Conservation (phyloP, 2,888 invertebrate species). For the Crossocerus cetratus region DNA sequence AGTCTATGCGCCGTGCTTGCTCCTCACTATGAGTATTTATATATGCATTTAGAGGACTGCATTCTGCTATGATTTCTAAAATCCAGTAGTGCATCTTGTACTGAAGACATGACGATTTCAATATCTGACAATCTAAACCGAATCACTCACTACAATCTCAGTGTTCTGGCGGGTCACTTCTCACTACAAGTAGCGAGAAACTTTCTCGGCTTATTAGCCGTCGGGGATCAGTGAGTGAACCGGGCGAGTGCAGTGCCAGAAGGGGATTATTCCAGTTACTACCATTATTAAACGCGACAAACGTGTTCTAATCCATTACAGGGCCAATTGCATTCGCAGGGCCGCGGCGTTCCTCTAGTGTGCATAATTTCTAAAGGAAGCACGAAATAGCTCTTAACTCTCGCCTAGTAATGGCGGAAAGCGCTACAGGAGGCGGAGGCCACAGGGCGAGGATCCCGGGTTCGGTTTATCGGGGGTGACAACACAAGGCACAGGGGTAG, state of each 20-base stretch:
- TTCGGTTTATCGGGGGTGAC: background rate
- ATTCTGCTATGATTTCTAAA: no score
- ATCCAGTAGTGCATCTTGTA: no score
- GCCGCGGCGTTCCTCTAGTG: background rate
- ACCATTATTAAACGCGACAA: constrained; percentile 58
- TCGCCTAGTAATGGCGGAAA: background rate
- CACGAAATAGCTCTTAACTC: constrained; percentile 16
- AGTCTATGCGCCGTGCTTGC: constrained; percentile 44
- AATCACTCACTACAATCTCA: no score
- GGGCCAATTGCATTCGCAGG: constrained; percentile 7
- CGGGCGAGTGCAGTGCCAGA: background rate
- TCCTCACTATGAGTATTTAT: constrained; percentile 38
- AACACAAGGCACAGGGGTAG: background rate
- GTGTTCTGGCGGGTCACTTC: no score
- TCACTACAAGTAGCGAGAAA: background rate
- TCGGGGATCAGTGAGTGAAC: background rate
- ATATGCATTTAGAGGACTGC: background rate
- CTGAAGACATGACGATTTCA: no score
- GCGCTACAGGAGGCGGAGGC: no score
- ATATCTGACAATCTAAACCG: no score
- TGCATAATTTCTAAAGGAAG: constrained; percentile 23
- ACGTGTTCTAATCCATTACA: constrained; percentile 55
- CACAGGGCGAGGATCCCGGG: no score
- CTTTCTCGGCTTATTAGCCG: constrained; percentile 11
- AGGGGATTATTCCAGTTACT: constrained; percentile 53